Conservation (phyloP, 2,888 invertebrate species). For the Octodonta nipae region DNA sequence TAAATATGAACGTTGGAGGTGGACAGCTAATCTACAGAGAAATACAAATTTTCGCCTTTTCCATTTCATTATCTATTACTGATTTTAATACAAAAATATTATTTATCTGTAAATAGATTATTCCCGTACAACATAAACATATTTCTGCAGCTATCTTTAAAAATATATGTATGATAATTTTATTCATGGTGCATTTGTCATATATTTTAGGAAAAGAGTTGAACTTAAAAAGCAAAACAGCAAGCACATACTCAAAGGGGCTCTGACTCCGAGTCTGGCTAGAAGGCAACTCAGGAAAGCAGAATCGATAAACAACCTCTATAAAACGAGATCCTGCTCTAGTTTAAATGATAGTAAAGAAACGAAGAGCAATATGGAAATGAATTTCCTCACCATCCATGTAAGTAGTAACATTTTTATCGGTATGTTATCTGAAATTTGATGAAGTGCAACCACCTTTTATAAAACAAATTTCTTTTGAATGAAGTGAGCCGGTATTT, state of each 20-base stretch:
- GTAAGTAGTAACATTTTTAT: conserved; percentile 39
- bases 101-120: too few species aligned
- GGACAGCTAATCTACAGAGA: too few species aligned
- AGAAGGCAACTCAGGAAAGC: conserved; percentile 57
- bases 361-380: conserved; percentile 42
- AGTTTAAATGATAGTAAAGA: conserved; percentile 49
- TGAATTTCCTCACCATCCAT: conserved; percentile 64
- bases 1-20: too few species aligned
- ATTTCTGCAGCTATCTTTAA: too few species aligned
- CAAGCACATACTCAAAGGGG: conserved; percentile 71
- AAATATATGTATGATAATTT: background rate
- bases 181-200: background rate
- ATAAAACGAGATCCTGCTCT: conserved; percentile 60
- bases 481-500: too few species aligned
- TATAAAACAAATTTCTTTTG: background rate
- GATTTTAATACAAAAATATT: too few species aligned
- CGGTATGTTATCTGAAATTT: too few species aligned
- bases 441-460: too few species aligned
- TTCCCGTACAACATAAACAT: too few species aligned
- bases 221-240: conserved; percentile 37
- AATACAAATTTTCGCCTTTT: too few species aligned
- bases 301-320: conserved; percentile 45
- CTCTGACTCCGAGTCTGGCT: conserved; percentile 63
- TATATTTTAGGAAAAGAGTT: conserved; percentile 22
- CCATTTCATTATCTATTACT: too few species aligned